Percentiles rank a stretch among this genome's conserved stretches.
Conservation (phyloP, 2,888 invertebrate genomes). For the Iphiclides podalirius region DNA sequence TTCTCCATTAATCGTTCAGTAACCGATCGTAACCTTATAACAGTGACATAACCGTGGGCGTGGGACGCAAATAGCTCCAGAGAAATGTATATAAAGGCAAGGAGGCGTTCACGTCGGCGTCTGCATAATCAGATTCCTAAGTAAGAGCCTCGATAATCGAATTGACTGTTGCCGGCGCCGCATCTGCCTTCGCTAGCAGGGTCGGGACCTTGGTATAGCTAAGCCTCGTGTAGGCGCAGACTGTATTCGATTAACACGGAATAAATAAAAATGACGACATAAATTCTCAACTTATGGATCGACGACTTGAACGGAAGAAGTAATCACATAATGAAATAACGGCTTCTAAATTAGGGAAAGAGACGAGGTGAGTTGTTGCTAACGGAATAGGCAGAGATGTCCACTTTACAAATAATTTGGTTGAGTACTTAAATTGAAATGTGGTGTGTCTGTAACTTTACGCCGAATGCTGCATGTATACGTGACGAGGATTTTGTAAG, state of each 20-base stretch:
- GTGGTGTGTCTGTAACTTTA: no score
- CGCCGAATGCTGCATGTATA: no score
- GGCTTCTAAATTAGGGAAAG: no score
- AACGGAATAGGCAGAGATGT: no score
- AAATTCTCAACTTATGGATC: neutral
- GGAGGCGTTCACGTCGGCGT: slow-evolving; percentile 16
- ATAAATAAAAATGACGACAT: neutral
- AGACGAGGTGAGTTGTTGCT: no score
- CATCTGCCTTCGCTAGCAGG: neutral
- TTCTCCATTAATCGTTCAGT: slow-evolving; percentile 1
- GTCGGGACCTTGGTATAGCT: neutral
- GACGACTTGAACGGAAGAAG: no score
- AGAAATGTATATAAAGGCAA: neutral
- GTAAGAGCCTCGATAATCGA: slow-evolving; percentile 21
- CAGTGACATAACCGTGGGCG: neutral
- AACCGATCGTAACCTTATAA: neutral
- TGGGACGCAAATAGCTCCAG: neutral
- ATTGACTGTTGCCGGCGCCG: slow-evolving; percentile 15
- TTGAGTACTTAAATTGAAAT: no score
- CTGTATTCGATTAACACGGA: neutral
- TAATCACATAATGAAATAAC: no score
- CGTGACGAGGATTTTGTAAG: no score
- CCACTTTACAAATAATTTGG: no score
- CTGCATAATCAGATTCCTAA: slow-evolving; percentile 22
- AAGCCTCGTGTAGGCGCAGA: neutral